Evolutionary conservation across 2,797 vertebrate species (phyloP).

Genomic region (Lutjanus argentimaculatus): DNA sequence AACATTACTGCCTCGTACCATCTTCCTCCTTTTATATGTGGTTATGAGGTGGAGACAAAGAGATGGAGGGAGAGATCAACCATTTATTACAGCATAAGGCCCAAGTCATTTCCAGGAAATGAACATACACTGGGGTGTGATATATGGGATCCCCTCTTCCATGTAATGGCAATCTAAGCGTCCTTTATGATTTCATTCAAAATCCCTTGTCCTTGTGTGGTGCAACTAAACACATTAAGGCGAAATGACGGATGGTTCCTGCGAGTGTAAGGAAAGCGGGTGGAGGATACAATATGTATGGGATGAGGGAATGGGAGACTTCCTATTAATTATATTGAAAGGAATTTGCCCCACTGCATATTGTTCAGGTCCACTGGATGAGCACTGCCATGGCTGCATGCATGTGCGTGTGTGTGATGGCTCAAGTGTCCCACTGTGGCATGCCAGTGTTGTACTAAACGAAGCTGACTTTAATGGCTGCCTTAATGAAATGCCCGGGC

Average conservation of each 20-base stretch:
- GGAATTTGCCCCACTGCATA: conserved; percentile 70
- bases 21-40: conserved; percentile 39
- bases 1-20: conserved; percentile 42
- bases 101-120: conserved; percentile 78
- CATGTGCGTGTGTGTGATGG: conserved; percentile 49
- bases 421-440: conserved; percentile 71
- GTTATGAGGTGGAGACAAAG: conserved; percentile 66
- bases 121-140: conserved; percentile 77
- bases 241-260: conserved; percentile 76
- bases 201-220: conserved; percentile 76
- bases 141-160: conserved; percentile 76
- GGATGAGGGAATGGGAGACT: conserved; percentile 45
- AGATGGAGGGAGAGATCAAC: conserved; percentile 65
- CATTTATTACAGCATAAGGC: conserved; percentile 76
- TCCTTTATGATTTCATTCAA: conserved; percentile 83
- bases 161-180: conserved; percentile 82
- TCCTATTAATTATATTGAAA: conserved; percentile 82
- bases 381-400: conserved; percentile 47
- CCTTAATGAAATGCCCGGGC: conserved; percentile 84
- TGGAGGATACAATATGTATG: conserved; percentile 64
- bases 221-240: conserved; percentile 80
- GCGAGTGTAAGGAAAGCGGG: conserved; percentile 57
- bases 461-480: conserved; percentile 86
- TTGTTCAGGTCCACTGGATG: conserved; percentile 70
- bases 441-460: conserved; percentile 77